Percentiles rank a stretch among this genome's conserved stretches.
phyloP scores from a whole-genome alignment of 2,888 invertebrate genomes.

The Saturnia pavonia region DNA sequence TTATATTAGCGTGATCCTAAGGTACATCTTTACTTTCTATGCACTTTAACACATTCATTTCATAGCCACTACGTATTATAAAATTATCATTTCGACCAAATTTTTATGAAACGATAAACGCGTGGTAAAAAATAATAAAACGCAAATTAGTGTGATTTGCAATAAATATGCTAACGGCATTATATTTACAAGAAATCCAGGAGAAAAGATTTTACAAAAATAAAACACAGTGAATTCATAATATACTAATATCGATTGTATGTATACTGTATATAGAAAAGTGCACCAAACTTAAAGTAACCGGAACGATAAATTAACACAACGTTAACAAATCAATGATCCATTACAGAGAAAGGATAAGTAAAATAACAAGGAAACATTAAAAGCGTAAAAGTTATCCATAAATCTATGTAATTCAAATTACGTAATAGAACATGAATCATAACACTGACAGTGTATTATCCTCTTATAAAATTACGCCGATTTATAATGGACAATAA shows the following conservation, averaged over 20 bases:
- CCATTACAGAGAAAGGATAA: background rate
- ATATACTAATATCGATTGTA: no score
- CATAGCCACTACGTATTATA: no score
- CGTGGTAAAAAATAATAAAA: background rate
- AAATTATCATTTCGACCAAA: background rate
- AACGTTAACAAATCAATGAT: background rate
- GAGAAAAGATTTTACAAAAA: no score
- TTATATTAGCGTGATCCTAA: no score
- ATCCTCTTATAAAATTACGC: slow-evolving; percentile 35
- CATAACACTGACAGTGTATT: slow-evolving; percentile 26
- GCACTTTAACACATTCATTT: no score
- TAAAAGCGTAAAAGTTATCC: background rate
- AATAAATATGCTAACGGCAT: no score
- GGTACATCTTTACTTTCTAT: no score
- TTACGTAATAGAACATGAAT: slow-evolving; percentile 19
- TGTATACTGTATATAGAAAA: no score
- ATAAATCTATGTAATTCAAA: slow-evolving; percentile 1
- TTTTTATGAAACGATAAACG: background rate
- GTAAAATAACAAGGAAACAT: background rate
- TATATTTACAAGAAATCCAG: no score
- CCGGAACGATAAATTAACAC: background rate
- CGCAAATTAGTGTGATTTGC: no score
- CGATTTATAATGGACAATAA: slow-evolving; percentile 43
- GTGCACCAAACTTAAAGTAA: background rate
- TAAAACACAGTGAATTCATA: no score